Evolutionary conservation across 2,888 invertebrate genomes (phyloP).

Genomic region (Calliscelio sp.): DNA sequence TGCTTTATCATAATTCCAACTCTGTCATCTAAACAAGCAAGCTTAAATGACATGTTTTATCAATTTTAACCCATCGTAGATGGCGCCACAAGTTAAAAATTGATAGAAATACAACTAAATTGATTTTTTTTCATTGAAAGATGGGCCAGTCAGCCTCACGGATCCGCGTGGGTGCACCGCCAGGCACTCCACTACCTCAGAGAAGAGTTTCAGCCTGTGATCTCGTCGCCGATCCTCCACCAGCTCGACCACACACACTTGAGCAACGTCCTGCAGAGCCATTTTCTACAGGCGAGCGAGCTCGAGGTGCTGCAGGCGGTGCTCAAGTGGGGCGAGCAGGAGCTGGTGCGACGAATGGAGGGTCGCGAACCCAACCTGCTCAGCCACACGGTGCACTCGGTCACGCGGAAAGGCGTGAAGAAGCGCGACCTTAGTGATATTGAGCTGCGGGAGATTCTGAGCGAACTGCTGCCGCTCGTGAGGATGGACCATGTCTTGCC

Average conservation of each 20-base stretch:
- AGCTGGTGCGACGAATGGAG: slow-evolving; percentile 93
- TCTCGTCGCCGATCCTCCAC: slow-evolving; percentile 91
- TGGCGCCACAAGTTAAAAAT: no score
- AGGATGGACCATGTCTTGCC: slow-evolving; percentile 96
- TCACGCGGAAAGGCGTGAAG: slow-evolving; percentile 93
- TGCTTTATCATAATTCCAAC: no score
- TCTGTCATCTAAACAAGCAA: no score
- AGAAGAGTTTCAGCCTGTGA: slow-evolving; percentile 95
- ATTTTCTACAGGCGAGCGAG: slow-evolving; percentile 94
- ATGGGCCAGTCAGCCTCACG: slow-evolving; percentile 97
- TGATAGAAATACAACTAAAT: no score
- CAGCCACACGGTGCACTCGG: slow-evolving; percentile 97
- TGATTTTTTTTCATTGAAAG: no score
- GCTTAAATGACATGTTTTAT: no score
- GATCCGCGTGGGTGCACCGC: slow-evolving; percentile 96
- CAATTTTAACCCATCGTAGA: no score
- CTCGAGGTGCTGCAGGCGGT: slow-evolving; percentile 95
- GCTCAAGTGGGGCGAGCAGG: slow-evolving; percentile 96
- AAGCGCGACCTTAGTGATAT: slow-evolving; percentile 94
- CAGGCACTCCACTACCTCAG: slow-evolving; percentile 96
- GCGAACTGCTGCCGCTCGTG: slow-evolving; percentile 93
- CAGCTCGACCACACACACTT: slow-evolving; percentile 92
- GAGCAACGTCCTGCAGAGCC: slow-evolving; percentile 91
- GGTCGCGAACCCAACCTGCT: slow-evolving; percentile 96
- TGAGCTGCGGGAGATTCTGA: slow-evolving; percentile 93